Evolutionary conservation across 1,140 invertebrate genomes (phyloP).

Genomic region (Sminthurides bifidus): DNA sequence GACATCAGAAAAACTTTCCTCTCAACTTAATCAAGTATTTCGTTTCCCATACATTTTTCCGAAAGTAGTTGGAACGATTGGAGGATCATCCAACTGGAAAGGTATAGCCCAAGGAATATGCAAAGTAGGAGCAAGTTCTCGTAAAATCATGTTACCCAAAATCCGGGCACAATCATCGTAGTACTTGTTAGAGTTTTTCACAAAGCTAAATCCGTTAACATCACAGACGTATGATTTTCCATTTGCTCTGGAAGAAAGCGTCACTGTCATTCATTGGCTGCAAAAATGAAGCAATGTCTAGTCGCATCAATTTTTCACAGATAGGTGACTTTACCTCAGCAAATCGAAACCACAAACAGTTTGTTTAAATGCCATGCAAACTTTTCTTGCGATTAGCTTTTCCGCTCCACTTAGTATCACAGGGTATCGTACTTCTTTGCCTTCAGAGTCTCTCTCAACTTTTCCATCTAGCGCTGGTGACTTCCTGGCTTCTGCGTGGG

Average conservation of each 20-base stretch:
- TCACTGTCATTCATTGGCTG: background rate
- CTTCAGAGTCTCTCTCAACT: conserved; percentile 94
- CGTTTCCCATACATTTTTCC: conserved; percentile 75
- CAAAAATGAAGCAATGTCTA: background rate
- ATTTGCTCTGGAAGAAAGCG: conserved; percentile 60
- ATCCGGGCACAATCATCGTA: conserved; percentile 99
- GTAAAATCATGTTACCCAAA: conserved; percentile 82
- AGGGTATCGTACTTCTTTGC: conserved; percentile 97
- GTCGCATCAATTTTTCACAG: background rate
- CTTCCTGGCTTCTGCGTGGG: conserved; percentile 96
- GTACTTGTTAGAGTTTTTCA: conserved; percentile 99
- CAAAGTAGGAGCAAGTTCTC: conserved; percentile 82
- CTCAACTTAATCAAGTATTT: background rate
- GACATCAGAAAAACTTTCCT: conserved; percentile 2
- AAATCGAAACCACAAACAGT: conserved; percentile 99
- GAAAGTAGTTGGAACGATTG: conserved; percentile 96
- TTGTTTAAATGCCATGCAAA: conserved; percentile 96
- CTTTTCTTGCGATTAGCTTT: conserved; percentile 97
- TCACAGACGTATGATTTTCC: conserved; percentile 98
- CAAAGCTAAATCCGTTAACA: conserved; percentile 99
- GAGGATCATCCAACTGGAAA: conserved; percentile 94
- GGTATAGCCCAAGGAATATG: conserved; percentile 95
- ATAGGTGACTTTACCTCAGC: conserved; percentile 49
- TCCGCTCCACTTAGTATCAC: conserved; percentile 91
- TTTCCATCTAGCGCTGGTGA: conserved; percentile 96